These are phyloP conservation scores for Struthio camelus DNA, from an alignment of 2,113 vertebrate genomes.

Conservation along the genomic window DNA sequence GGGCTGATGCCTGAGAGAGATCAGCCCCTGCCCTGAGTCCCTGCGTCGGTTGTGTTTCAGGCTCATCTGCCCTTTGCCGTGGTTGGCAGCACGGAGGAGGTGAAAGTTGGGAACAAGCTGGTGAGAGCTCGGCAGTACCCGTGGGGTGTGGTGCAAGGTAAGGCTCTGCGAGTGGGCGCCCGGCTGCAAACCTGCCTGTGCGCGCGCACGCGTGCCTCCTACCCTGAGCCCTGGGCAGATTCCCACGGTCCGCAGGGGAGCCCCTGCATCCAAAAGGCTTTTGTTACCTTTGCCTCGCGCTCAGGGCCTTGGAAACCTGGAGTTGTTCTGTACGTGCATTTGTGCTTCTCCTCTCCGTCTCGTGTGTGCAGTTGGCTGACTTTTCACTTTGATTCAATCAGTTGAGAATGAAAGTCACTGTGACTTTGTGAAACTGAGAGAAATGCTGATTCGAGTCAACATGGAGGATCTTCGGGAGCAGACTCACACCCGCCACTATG, in stretches of 20 bases:
- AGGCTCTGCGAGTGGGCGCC: neutral
- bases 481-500: conserved; percentile 95
- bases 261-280: neutral
- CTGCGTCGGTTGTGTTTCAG: conserved; percentile 68
- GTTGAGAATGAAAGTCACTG: conserved; percentile 98
- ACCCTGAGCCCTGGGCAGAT: neutral
- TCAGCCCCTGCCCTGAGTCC: neutral
- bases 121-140: conserved; percentile 97
- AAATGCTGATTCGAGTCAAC: conserved; percentile 97
- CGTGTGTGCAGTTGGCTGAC: neutral
- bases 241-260: neutral
- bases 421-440: conserved; percentile 94
- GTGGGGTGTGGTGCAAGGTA: conserved; percentile 98
- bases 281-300: neutral
- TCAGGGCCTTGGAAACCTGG: neutral
- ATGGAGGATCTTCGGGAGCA: conserved; percentile 99
- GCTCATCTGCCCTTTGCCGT: conserved; percentile 97
- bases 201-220: neutral
- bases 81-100: conserved; percentile 95
- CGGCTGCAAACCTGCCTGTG: neutral
- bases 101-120: conserved; percentile 97
- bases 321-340: fast-evolving
- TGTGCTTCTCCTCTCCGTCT: neutral
- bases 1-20: neutral
- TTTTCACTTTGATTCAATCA: conserved; percentile 31